Percentiles rank a stretch among this genome's conserved stretches.
Evolutionary conservation across 1,140 invertebrate species (phyloP).

Genomic region (Vanessa atalanta): DNA sequence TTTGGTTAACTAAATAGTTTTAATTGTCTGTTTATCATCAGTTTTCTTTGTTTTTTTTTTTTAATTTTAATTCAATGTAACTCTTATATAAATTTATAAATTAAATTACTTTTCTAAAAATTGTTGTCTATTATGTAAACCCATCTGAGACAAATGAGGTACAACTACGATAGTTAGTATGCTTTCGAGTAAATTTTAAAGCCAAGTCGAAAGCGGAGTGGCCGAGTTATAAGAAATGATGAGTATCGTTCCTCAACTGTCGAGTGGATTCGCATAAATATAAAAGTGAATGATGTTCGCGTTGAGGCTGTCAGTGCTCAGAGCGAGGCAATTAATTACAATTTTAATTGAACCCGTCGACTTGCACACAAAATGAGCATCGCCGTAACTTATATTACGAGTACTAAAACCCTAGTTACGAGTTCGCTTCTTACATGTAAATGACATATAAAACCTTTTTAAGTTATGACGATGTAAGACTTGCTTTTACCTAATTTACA

Average conservation of each 20-base stretch:
- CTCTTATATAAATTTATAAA: no score
- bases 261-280: constrained; percentile 71
- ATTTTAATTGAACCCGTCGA: constrained; percentile 74
- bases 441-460: constrained; percentile 23
- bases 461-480: constrained; percentile 7
- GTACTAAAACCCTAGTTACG: constrained; percentile 30
- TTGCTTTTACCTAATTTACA: not conserved
- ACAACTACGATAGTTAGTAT: not conserved
- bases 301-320: constrained; percentile 62
- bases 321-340: constrained; percentile 73
- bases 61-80: no score
- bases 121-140: no score
- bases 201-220: not conserved
- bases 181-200: not conserved
- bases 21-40: no score
- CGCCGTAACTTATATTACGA: constrained; percentile 33
- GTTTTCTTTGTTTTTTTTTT: no score
- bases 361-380: constrained; percentile 54
- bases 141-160: no score
- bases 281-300: constrained; percentile 73
- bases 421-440: constrained; percentile 26
- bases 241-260: constrained; percentile 60
- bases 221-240: constrained; percentile 44
- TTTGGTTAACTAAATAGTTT: no score
- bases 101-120: no score